Base-by-base conservation (phyloP, 2,797 vertebrate genomes). In the Halcyon smyrnensis region DNA sequence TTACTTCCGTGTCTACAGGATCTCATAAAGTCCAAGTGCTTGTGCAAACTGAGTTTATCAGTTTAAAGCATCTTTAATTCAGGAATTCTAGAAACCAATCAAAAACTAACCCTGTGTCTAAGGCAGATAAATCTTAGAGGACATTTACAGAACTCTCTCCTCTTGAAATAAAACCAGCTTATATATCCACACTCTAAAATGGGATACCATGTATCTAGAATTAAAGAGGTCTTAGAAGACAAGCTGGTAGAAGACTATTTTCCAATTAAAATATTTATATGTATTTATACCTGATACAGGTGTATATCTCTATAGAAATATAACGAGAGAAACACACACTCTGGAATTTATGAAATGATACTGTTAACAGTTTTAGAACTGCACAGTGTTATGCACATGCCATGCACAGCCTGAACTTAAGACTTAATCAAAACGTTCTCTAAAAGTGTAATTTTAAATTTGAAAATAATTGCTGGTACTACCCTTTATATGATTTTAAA, bases 1-100 rank as follows among this genome's bases (percentile, higher is more conserved):
- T 94, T 54, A 57, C 63, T 51, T 89, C 69, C 48, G 43, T 77
- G 73, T 77, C 71, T 91, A 93, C 60, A 80, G 83, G 87, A 91
- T 77, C 57, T 60, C 43, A 67, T 84, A 74, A 85, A 75, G 74
- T 94, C 74, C 76, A 60, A 73, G 13, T 56, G 56, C 70, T 92
- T 90, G 56, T 46, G 54, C 67, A 83, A 86, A 51, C 36, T 50
- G 51, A 8, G 36, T 57, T 96, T 93, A 95, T 94, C 83, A 79
- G 43, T 64, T 88, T 45, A 82, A 92, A 86, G 27, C 53, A 95
- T 87, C 86, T 96, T 93, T 90, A 96, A 94, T 81, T 95, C 67
- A 90, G 84, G 73, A 96, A 75, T 87, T 80, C 53, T 51, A 71
- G 76, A 84, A 97, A 90, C 50, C 87, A 88, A 65, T 95, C 77